phyloP scores from a whole-genome alignment of 2,888 invertebrate species.

The Spilosoma lubricipeda region DNA sequence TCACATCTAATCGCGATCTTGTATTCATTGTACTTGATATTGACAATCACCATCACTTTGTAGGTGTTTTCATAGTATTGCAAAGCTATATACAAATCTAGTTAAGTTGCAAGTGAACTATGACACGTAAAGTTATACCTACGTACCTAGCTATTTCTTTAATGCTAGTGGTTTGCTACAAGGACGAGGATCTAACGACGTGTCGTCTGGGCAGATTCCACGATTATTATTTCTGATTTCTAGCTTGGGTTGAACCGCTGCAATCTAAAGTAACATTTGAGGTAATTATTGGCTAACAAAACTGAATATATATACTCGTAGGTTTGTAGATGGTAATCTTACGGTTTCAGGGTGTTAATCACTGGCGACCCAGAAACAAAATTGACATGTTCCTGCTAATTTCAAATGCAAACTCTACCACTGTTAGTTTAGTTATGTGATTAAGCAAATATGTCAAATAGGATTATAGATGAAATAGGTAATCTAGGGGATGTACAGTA shows the following conservation, averaged over 20 bases:
- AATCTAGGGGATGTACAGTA: too few species aligned
- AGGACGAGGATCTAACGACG: constrained; percentile 39
- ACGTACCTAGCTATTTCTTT: constrained; percentile 43
- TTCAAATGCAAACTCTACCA: constrained; percentile 16
- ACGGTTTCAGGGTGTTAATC: constrained; percentile 35
- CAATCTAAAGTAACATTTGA: constrained; percentile 38
- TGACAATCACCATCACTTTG: not conserved
- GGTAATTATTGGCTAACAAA: constrained; percentile 27
- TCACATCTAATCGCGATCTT: constrained; percentile 28
- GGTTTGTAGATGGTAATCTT: constrained; percentile 27
- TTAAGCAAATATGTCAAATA: constrained; percentile 15
- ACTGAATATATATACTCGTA: constrained; percentile 14
- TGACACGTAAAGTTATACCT: constrained; percentile 19
- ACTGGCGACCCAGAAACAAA: constrained; percentile 43
- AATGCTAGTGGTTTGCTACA: constrained; percentile 38
- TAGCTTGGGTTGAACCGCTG: constrained; percentile 26
- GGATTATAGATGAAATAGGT: too few species aligned
- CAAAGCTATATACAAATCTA: constrained; percentile 38
- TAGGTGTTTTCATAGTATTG: not conserved
- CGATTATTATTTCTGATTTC: constrained; percentile 43
- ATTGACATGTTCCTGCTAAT: constrained; percentile 36
- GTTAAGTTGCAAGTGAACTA: constrained; percentile 38
- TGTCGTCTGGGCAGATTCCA: constrained; percentile 37
- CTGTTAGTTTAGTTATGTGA: constrained; percentile 10
- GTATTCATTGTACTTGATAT: not conserved